These are phyloP conservation scores for Choloepus hoffmanni DNA, from an alignment of 2,113 vertebrate genomes.

Conservation along the genomic window DNA sequence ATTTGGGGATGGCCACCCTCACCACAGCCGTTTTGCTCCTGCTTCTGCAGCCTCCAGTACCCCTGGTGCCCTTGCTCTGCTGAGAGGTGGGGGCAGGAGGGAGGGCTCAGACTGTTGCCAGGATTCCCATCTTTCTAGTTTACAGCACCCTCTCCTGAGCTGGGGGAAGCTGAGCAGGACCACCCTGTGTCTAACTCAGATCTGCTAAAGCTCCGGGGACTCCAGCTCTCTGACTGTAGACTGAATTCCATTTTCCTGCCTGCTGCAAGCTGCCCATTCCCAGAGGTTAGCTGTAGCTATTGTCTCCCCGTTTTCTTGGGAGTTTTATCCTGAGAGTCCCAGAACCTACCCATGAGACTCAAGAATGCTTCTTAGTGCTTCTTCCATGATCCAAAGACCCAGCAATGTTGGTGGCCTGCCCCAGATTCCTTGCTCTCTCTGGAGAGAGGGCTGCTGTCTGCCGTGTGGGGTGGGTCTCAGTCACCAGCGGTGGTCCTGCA, in stretches of 20 bases:
- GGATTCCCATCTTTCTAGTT: background rate
- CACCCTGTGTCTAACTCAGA: background rate
- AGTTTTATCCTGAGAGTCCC: background rate
- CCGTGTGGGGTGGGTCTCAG: fast-evolving
- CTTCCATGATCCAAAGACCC: background rate
- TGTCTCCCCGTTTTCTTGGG: background rate
- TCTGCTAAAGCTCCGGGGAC: background rate
- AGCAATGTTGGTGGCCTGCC: background rate
- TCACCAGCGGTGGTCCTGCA: background rate
- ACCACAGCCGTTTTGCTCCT: fast-evolving
- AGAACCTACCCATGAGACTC: background rate
- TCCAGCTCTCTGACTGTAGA: background rate
- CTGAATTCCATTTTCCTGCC: background rate
- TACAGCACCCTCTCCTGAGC: background rate
- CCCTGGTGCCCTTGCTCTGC: background rate
- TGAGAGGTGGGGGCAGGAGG: no score
- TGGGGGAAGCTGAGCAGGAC: background rate
- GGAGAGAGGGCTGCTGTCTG: background rate
- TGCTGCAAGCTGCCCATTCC: background rate
- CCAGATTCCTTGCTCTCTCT: background rate
- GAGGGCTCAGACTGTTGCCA: background rate
- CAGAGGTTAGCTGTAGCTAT: no score
- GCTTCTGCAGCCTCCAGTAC: no score
- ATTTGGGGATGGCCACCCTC: background rate
- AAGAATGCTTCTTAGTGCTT: background rate